phyloP scores from a whole-genome alignment of 2,888 invertebrate species.

The Alentia gelatinosa region DNA sequence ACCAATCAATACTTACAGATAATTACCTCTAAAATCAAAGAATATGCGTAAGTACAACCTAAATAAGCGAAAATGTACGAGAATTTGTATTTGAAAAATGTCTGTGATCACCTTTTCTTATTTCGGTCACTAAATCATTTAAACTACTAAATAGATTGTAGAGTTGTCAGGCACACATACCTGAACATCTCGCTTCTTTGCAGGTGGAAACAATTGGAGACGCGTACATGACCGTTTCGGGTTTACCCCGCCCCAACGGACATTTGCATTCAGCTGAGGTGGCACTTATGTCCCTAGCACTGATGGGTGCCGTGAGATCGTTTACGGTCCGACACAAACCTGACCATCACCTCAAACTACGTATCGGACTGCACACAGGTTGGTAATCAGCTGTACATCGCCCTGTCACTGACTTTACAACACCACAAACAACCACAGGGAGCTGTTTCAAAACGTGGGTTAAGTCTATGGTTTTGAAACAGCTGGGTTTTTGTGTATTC shows the following conservation, averaged over 20 bases:
- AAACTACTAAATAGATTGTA: background rate
- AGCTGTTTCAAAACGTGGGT: too few relatives aligned
- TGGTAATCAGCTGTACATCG: background rate
- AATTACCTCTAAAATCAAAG: background rate
- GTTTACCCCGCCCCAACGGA: background rate
- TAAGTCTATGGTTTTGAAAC: background rate
- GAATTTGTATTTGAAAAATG: background rate
- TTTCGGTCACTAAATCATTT: background rate
- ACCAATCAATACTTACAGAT: background rate
- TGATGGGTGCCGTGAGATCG: background rate
- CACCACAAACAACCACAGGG: too few relatives aligned
- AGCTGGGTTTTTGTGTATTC: background rate
- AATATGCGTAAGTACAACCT: background rate
- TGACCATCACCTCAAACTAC: background rate
- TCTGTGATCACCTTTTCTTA: background rate
- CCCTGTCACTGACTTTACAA: background rate
- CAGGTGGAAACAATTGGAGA: slow-evolving; percentile 28
- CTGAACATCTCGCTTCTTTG: background rate
- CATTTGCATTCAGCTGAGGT: background rate
- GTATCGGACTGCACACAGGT: slow-evolving; percentile 5
- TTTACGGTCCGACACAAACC: background rate
- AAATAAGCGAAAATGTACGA: background rate
- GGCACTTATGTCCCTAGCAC: slow-evolving; percentile 1
- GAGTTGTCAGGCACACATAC: background rate
- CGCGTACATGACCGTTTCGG: background rate